These are phyloP conservation scores for Idaea aversata DNA, from an alignment of 2,888 invertebrate species.

Conservation along the genomic window DNA sequence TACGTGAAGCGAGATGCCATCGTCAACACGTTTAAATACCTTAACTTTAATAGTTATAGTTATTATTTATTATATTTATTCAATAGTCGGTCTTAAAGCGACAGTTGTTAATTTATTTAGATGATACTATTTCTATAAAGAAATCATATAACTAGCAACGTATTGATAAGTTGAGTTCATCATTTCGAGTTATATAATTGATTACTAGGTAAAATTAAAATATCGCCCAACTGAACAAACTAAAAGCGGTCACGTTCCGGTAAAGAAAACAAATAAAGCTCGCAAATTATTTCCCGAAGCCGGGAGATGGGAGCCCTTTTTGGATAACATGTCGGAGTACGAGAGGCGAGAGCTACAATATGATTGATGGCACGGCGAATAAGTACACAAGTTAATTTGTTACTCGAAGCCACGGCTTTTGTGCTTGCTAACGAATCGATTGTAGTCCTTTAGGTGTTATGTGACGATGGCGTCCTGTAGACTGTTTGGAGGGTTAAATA, in stretches of 20 bases:
- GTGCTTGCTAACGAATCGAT: neutral
- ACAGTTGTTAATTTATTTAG: neutral
- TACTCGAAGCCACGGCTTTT: slow-evolving; percentile 1
- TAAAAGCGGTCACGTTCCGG: slow-evolving; percentile 1
- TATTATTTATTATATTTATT: too few species aligned
- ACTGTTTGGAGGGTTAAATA: neutral
- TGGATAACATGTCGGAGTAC: neutral
- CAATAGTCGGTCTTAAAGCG: neutral
- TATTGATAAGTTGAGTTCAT: neutral
- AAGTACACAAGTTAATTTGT: slow-evolving; percentile 27
- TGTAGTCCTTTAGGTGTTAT: neutral
- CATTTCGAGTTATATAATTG: neutral
- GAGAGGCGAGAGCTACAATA: slow-evolving; percentile 9
- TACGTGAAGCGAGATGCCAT: neutral
- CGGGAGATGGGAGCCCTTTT: neutral
- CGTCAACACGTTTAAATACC: neutral
- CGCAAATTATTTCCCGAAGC: neutral
- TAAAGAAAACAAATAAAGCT: neutral
- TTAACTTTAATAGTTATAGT: neutral
- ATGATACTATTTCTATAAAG: neutral
- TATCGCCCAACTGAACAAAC: neutral
- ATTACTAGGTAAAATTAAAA: neutral
- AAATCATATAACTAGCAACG: neutral
- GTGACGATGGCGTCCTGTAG: neutral
- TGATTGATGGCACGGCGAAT: slow-evolving; percentile 31